Evolutionary conservation across 1,140 invertebrate genomes (phyloP), one percentile per base, ranked within the genome.

Genomic region (Bombus polaris): DNA sequence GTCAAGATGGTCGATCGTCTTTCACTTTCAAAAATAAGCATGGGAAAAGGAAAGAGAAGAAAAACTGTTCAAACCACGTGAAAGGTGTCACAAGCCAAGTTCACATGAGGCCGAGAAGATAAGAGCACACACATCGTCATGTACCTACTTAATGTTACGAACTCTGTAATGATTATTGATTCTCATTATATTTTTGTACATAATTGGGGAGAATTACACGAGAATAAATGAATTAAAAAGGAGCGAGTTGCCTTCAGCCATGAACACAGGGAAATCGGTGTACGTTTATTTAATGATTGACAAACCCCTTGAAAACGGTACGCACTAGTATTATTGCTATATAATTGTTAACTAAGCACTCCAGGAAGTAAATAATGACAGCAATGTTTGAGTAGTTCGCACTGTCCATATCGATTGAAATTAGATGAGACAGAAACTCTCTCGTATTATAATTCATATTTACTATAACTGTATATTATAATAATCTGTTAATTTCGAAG

Each of bases 151-250:
- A 93, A 91, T 89, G 77, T 92, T 90, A 90, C 78, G 82, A 93
- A 92, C 87, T 91, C 88, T 93, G 91, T 91, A 94, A 93, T 88
- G 84, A 93, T 93, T 91, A 93, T 86, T 79, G 79, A 93, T 93
- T 93, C 89, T 94, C 92, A 93, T 94, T 93, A 94, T 93, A 94
- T 94, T 94, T 94, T 94, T 94, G 93, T 94, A 94, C 91, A 94
- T 94, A 93, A 93, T 92, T 90, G 92, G 87, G 90, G 89, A 93
- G 79, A 92, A 91, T 92, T 90, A 89, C 86, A 91, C 83, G 77
- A 90, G 85, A 92, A 92, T 89, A 91, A 93, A 92, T 74, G 57
- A 93, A 88, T 83, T 83, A 82, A 88, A 76, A 89, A 91, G 84
- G 80, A 89, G 73, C 75, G 75, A 79, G 75, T 79, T 79, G 66